Percentiles rank a stretch among this genome's conserved stretches.
These are phyloP conservation scores for Iphiclides podalirius DNA, from an alignment of 2,888 invertebrate genomes.

Conservation along the genomic window DNA sequence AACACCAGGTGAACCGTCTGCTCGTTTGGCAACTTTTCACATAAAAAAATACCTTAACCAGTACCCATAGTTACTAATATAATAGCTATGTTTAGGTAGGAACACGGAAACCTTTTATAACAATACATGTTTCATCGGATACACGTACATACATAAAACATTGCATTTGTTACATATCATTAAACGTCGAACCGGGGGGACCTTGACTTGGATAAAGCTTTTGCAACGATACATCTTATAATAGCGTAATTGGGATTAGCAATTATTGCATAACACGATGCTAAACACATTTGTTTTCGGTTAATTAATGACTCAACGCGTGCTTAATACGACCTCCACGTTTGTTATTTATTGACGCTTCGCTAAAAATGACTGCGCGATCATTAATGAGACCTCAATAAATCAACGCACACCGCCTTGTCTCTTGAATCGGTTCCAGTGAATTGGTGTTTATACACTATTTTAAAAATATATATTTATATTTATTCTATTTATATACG, in stretches of 20 bases:
- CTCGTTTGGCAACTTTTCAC: too few species aligned
- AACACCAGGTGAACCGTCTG: too few species aligned
- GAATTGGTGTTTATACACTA: too few species aligned
- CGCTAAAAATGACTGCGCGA: conserved; percentile 2
- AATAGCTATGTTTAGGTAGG: too few species aligned
- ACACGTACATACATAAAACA: conserved; percentile 37
- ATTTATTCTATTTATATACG: too few species aligned
- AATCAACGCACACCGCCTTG: background rate
- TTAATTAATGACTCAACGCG: conserved; percentile 22
- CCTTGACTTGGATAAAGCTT: conserved; percentile 32
- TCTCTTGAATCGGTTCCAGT: too few species aligned
- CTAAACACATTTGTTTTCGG: conserved; percentile 29
- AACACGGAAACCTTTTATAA: too few species aligned
- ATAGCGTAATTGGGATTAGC: background rate
- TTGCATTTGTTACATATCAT: conserved; percentile 40
- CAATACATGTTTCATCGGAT: too few species aligned
- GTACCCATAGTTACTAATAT: too few species aligned
- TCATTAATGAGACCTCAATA: background rate
- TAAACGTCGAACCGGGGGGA: conserved; percentile 29
- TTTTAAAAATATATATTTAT: background rate
- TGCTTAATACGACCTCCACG: conserved; percentile 15
- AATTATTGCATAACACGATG: conserved; percentile 28
- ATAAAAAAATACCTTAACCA: too few species aligned
- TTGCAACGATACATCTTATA: conserved; percentile 7
- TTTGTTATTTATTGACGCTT: background rate